Evolutionary conservation across 2,888 invertebrate species (phyloP).

Genomic region (Rhagonycha fulva): DNA sequence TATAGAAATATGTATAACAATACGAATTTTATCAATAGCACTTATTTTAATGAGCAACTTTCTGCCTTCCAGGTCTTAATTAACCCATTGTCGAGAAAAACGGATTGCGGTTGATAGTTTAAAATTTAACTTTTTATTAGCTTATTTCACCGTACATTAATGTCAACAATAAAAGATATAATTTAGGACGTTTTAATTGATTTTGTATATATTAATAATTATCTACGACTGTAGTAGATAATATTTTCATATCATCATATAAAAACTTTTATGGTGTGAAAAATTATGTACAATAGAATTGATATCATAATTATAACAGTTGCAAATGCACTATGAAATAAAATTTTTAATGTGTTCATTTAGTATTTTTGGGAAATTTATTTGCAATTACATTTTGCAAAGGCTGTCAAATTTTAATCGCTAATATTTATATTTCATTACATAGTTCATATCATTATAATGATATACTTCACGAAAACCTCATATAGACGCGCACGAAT

Average conservation of each 20-base stretch:
- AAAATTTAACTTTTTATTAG: not conserved
- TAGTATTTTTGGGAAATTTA: too few species aligned
- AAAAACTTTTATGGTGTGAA: not conserved
- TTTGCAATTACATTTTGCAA: too few species aligned
- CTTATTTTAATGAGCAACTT: not conserved
- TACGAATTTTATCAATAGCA: not conserved
- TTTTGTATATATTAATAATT: not conserved
- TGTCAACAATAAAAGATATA: not conserved
- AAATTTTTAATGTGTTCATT: too few species aligned
- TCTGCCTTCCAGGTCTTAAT: not conserved
- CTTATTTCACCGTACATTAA: not conserved
- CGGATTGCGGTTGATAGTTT: not conserved
- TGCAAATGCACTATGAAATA: too few species aligned
- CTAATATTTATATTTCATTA: too few species aligned
- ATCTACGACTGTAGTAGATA: not conserved
- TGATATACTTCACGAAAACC: too few species aligned
- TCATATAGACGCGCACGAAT: too few species aligned
- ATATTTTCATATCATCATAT: not conserved
- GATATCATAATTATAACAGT: too few species aligned
- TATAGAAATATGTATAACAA: not conserved
- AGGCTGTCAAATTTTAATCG: too few species aligned
- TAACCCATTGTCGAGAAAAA: not conserved
- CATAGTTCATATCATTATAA: too few species aligned
- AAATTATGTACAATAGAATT: not conserved
- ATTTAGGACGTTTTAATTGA: not conserved